Conservation (phyloP, 2,888 invertebrate species). For the Anodontia alba region DNA sequence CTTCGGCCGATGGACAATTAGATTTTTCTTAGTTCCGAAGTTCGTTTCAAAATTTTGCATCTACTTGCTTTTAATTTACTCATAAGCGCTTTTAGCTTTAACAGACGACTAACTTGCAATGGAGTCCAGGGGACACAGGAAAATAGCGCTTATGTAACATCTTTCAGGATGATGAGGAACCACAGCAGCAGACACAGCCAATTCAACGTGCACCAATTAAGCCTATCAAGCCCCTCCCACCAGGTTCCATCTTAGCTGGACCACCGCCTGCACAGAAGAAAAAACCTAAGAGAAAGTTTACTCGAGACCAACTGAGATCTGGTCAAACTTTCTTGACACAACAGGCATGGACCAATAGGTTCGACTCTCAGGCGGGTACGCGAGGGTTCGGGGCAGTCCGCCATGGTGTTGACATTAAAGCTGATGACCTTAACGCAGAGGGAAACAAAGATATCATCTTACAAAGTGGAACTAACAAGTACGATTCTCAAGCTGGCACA, state of each 20-base stretch:
- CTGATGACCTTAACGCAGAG: conserved; percentile 67
- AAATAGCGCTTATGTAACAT: neutral
- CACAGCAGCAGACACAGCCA: conserved; percentile 57
- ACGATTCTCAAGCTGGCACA: conserved; percentile 83
- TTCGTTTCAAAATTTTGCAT: neutral
- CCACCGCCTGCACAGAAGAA: neutral
- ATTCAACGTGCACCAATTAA: conserved; percentile 80
- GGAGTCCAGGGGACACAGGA: neutral
- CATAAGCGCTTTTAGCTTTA: neutral
- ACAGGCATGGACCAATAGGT: conserved; percentile 83
- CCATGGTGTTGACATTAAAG: conserved; percentile 67
- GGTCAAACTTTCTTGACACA: conserved; percentile 54
- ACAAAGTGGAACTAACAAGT: conserved; percentile 81
- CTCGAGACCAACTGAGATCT: conserved; percentile 55
- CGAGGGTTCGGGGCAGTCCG: conserved; percentile 69
- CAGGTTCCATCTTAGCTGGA: neutral
- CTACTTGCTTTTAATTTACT: neutral
- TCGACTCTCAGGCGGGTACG: conserved; percentile 83
- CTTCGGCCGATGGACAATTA: no score
- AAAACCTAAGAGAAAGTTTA: conserved; percentile 48
- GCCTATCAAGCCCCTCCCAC: conserved; percentile 72
- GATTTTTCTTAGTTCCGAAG: neutral
- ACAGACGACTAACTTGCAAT: neutral
- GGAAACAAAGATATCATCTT: conserved; percentile 13
- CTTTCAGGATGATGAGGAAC: conserved; percentile 10